phyloP scores from a whole-genome alignment of 2,113 vertebrate species.

The Chloebia gouldiae region DNA sequence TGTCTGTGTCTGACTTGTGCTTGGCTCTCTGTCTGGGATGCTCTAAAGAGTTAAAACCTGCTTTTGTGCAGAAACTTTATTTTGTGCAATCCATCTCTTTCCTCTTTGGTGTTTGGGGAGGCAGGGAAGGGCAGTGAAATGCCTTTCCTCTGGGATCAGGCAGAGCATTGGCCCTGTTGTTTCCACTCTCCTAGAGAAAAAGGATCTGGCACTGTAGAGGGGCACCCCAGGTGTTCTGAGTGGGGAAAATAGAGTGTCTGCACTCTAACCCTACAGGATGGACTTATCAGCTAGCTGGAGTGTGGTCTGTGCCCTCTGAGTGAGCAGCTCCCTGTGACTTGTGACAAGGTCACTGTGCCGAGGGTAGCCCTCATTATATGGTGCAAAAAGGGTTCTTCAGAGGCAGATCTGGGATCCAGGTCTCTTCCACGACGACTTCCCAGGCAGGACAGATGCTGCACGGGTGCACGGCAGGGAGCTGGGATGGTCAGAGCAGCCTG shows the following conservation, averaged over 20 bases:
- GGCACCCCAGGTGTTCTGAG: background rate
- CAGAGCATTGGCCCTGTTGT: background rate
- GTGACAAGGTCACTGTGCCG: background rate
- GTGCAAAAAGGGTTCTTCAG: background rate
- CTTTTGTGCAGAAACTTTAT: background rate
- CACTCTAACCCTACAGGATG: rapidly evolving
- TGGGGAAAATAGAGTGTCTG: background rate
- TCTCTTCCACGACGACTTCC: background rate
- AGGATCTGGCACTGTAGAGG: background rate
- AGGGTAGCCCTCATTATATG: background rate
- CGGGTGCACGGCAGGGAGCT: background rate
- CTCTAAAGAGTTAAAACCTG: background rate
- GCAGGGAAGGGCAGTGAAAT: too few relatives aligned
- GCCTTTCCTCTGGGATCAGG: background rate
- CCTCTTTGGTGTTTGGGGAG: background rate
- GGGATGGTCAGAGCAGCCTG: background rate
- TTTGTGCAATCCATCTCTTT: background rate
- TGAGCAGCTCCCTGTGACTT: background rate
- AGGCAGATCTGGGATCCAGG: background rate
- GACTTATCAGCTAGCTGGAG: background rate
- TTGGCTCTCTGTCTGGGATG: background rate
- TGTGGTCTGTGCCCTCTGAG: background rate
- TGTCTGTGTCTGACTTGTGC: too few relatives aligned
- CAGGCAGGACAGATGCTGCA: background rate
- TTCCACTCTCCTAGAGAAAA: background rate